Percentiles rank a stretch among this genome's conserved stretches.
phyloP scores from a whole-genome alignment of 2,113 vertebrate species.

The Perca flavescens region DNA sequence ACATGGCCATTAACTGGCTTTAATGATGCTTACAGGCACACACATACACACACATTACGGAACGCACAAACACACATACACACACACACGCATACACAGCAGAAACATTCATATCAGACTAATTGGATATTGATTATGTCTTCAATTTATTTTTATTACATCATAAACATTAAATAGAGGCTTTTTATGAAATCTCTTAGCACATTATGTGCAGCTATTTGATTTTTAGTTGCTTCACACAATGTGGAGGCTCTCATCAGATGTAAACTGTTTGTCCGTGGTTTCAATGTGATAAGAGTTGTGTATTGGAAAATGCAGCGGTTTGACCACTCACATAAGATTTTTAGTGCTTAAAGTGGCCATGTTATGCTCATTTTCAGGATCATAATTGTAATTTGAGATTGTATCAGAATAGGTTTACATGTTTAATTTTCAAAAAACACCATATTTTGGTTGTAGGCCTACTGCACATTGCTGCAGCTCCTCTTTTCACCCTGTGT shows the following conservation, averaged over 20 bases:
- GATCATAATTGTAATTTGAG: no score
- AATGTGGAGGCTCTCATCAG: neutral
- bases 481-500: no score
- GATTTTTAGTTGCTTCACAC: neutral
- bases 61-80: neutral
- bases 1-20: slow-evolving; percentile 58
- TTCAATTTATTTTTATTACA: slow-evolving; percentile 29
- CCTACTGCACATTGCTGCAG: no score
- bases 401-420: no score
- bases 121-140: slow-evolving; percentile 43
- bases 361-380: no score
- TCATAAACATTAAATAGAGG: slow-evolving; percentile 30
- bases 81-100: neutral
- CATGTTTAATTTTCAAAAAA: no score
- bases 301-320: neutral
- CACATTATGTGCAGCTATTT: slow-evolving; percentile 8
- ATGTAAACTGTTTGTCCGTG: neutral
- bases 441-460: no score
- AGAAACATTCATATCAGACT: neutral
- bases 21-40: slow-evolving; percentile 52
- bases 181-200: slow-evolving; percentile 33
- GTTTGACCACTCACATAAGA: neutral
- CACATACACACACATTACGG: neutral
- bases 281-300: neutral
- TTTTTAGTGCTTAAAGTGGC: no score